Conservation (phyloP, 2,888 invertebrate species). For the Cephus rjabovi region DNA sequence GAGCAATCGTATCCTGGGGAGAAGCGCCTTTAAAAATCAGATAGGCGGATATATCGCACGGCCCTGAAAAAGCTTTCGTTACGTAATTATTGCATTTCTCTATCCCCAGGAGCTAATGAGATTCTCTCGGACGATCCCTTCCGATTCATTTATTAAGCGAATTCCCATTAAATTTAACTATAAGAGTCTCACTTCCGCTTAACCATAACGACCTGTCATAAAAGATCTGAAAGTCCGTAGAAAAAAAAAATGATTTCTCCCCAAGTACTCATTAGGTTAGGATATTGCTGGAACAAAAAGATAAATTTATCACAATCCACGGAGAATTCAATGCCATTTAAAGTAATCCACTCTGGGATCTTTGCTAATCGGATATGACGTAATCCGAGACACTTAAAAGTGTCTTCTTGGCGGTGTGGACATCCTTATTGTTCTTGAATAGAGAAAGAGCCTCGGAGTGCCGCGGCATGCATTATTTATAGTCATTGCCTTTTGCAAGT, state of each 20-base stretch:
- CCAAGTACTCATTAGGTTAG: background rate
- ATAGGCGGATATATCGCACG: background rate
- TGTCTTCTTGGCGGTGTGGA: background rate
- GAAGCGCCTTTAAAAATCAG: background rate
- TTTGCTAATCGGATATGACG: background rate
- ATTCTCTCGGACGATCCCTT: background rate
- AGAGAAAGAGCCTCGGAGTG: background rate
- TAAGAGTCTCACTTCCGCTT: background rate
- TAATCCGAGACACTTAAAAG: background rate
- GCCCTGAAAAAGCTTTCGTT: background rate
- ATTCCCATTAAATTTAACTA: background rate
- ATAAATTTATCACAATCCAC: background rate
- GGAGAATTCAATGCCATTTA: background rate
- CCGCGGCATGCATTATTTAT: constrained; percentile 3
- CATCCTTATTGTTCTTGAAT: background rate
- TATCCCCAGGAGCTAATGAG: background rate
- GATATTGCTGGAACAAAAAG: background rate
- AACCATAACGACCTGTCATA: background rate
- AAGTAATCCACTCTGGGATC: background rate
- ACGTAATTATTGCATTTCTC: background rate
- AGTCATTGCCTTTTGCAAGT: constrained; percentile 1
- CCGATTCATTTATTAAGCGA: background rate
- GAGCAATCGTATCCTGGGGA: background rate
- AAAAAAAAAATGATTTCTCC: background rate
- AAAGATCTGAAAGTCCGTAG: background rate